Percentiles rank a stretch among this genome's conserved stretches.
Evolutionary conservation across 2,797 vertebrate genomes (phyloP).

Genomic region (Propithecus deckenii): DNA sequence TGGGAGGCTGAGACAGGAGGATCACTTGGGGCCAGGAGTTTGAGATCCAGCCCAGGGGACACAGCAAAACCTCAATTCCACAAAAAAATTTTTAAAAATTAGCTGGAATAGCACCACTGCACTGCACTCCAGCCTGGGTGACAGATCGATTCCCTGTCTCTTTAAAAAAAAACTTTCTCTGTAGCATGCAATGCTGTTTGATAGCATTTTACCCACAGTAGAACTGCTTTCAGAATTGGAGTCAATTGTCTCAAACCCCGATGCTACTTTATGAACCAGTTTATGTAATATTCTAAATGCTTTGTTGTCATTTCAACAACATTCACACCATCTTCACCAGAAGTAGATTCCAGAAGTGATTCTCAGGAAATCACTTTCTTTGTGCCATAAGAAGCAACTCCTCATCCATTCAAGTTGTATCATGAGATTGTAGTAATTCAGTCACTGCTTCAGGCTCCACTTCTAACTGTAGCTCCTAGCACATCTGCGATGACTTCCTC

Average conservation of each 20-base stretch:
- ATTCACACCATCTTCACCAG: neutral
- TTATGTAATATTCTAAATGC: neutral
- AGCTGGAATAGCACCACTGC: too few relatives aligned
- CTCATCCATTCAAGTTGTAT: neutral
- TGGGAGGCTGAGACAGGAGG: neutral
- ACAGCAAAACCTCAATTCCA: neutral
- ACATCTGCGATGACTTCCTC: neutral
- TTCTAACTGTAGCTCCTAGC: neutral
- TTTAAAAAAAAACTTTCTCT: neutral
- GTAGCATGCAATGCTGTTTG: neutral
- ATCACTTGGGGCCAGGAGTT: neutral
- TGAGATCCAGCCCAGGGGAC: neutral
- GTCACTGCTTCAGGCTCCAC: neutral
- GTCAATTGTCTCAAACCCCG: neutral
- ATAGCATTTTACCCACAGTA: neutral
- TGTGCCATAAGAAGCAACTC: neutral
- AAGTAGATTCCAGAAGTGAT: neutral
- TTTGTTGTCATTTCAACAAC: neutral
- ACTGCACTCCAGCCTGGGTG: neutral
- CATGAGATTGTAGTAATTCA: neutral
- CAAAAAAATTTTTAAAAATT: neutral
- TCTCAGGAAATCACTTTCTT: neutral
- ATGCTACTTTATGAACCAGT: neutral
- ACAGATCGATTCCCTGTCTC: neutral
- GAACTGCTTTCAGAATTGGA: neutral